Evolutionary conservation across 2,888 invertebrate genomes (phyloP).

Genomic region (Melanostoma scalare): DNA sequence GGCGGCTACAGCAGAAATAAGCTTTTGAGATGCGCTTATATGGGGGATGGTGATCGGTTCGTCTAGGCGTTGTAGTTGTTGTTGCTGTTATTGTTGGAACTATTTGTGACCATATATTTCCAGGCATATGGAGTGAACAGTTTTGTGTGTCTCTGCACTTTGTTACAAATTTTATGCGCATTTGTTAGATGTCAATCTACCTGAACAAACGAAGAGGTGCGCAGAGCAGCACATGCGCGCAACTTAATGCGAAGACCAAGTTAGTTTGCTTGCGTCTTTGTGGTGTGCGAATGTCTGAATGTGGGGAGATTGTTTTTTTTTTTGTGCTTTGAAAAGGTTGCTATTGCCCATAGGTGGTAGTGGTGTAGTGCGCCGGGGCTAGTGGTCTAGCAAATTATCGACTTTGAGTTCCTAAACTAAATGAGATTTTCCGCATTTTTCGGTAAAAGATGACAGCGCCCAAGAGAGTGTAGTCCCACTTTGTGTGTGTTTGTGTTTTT

Average conservation of each 20-base stretch:
- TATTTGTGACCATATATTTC: constrained; percentile 67
- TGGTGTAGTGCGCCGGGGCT: constrained; percentile 14
- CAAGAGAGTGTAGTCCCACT: constrained; percentile 8
- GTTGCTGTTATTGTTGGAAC: constrained; percentile 39
- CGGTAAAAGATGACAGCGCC: constrained; percentile 67
- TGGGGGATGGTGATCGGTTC: constrained; percentile 52
- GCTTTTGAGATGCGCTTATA: constrained; percentile 69
- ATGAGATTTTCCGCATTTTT: constrained; percentile 68
- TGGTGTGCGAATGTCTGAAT: background rate
- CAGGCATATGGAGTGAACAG: constrained; percentile 57
- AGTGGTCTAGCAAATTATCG: constrained; percentile 64
- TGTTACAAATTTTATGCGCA: constrained; percentile 73
- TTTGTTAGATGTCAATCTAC: constrained; percentile 72
- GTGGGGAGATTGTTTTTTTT: constrained; percentile 15
- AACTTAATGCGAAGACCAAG: background rate
- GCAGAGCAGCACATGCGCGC: constrained; percentile 10
- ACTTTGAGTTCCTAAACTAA: constrained; percentile 66
- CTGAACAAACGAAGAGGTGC: constrained; percentile 43
- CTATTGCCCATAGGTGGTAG: constrained; percentile 49
- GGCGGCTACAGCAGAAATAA: constrained; percentile 45
- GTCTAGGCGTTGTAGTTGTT: constrained; percentile 25
- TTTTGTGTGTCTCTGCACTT: constrained; percentile 68
- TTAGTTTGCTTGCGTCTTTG: background rate
- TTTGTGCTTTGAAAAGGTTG: background rate
- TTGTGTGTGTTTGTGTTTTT: background rate